phyloP scores from a whole-genome alignment of 2,888 invertebrate genomes.

The Euzophera pinguis region DNA sequence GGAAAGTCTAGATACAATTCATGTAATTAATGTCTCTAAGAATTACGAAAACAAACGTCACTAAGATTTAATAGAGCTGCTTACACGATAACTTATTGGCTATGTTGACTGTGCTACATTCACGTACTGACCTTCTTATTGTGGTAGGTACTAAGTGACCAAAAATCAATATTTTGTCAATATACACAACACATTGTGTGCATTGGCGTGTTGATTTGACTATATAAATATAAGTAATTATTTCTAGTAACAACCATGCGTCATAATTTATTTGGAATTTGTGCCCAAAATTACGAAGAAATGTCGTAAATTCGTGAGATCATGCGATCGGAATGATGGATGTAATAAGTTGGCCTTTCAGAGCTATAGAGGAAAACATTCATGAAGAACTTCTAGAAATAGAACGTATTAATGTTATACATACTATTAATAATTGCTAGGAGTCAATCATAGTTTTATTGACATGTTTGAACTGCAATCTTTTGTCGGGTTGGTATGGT shows the following conservation, averaged over 20 bases:
- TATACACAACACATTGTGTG: neutral
- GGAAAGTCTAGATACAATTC: too few species aligned
- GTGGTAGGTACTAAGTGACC: neutral
- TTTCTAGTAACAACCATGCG: neutral
- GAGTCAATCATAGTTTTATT: too few species aligned
- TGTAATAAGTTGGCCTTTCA: slow-evolving; percentile 1
- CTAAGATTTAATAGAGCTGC: too few species aligned
- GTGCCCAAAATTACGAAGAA: neutral
- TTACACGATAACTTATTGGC: too few species aligned
- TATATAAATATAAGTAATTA: neutral
- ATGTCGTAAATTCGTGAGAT: neutral
- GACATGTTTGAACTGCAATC: too few species aligned
- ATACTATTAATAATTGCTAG: too few species aligned
- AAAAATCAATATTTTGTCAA: slow-evolving; percentile 6
- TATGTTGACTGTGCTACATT: neutral
- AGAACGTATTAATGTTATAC: neutral
- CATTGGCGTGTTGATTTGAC: neutral
- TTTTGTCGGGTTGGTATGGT: too few species aligned
- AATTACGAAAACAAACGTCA: too few species aligned
- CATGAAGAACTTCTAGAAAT: neutral
- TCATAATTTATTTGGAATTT: neutral
- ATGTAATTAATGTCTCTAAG: too few species aligned
- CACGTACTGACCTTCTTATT: neutral
- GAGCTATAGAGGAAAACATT: neutral
- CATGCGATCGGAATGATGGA: neutral